Percentiles rank a stretch among this genome's conserved stretches.
Evolutionary conservation across 2,888 invertebrate species (phyloP).

Genomic region (Lymantria dispar): DNA sequence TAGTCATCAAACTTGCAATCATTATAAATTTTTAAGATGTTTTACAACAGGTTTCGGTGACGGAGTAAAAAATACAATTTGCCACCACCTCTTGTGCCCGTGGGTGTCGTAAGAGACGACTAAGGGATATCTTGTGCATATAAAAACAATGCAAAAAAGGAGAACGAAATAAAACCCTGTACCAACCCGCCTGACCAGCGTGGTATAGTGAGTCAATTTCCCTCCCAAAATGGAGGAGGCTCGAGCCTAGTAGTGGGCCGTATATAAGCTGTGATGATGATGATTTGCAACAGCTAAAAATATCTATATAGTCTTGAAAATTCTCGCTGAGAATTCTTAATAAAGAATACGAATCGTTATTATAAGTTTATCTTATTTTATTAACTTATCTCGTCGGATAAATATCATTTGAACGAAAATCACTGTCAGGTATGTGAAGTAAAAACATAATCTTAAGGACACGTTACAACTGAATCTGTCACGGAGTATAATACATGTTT

Average conservation of each 20-base stretch:
- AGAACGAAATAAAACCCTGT: too few relatives aligned
- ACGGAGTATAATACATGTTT: constrained; percentile 5
- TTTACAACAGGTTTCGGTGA: too few relatives aligned
- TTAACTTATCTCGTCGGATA: not conserved
- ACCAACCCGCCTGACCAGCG: too few relatives aligned
- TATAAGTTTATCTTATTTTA: not conserved
- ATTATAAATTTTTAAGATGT: not conserved
- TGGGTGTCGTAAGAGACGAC: too few relatives aligned
- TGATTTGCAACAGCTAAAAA: not conserved
- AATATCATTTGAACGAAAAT: not conserved
- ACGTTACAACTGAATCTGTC: constrained; percentile 33
- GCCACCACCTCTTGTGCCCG: too few relatives aligned
- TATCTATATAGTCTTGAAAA: not conserved
- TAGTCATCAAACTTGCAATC: not conserved
- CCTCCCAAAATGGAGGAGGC: too few relatives aligned
- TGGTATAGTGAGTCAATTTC: too few relatives aligned
- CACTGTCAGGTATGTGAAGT: constrained; percentile 12
- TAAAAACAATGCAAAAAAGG: too few relatives aligned
- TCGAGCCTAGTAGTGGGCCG: too few relatives aligned
- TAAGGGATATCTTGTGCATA: too few relatives aligned
- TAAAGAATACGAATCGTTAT: not conserved
- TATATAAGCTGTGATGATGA: too few relatives aligned
- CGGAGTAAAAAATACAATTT: too few relatives aligned
- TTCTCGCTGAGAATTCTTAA: not conserved
- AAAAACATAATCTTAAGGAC: constrained; percentile 12